phyloP scores from a whole-genome alignment of 1,140 invertebrate species.

The Caenorhabditis inopinata region DNA sequence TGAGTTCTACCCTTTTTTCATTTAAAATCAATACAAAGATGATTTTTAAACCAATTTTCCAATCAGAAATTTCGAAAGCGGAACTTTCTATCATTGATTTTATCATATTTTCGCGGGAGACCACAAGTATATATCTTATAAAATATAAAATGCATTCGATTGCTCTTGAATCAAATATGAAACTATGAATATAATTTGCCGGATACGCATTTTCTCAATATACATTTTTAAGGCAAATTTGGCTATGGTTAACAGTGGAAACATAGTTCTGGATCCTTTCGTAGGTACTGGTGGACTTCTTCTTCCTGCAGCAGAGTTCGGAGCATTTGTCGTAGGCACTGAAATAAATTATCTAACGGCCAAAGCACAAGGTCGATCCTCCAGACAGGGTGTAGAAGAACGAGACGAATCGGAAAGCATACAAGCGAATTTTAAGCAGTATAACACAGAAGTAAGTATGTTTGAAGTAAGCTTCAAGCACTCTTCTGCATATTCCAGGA shows the following conservation, averaged over 20 bases:
- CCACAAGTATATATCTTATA: no score
- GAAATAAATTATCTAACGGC: conserved; percentile 69
- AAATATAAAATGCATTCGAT: no score
- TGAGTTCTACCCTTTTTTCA: no score
- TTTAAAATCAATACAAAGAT: no score
- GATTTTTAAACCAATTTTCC: no score
- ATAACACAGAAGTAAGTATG: conserved; percentile 46
- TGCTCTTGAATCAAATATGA: no score
- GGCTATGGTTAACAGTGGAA: background rate
- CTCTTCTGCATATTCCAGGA: background rate
- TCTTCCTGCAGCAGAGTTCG: conserved; percentile 68
- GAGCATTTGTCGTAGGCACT: conserved; percentile 68
- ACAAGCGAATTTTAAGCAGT: conserved; percentile 68
- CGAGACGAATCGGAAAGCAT: conserved; percentile 67
- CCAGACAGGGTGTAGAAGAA: conserved; percentile 66
- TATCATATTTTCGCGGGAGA: no score
- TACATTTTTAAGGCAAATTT: conserved; percentile 36
- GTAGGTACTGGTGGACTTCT: conserved; percentile 65
- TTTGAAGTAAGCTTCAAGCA: background rate
- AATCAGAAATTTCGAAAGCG: no score
- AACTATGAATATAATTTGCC: no score
- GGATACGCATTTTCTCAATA: background rate
- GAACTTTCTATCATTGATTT: no score
- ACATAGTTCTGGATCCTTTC: conserved; percentile 45
- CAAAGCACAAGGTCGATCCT: conserved; percentile 53